Evolutionary conservation across 2,888 invertebrate species (phyloP).

Genomic region (Nebria brevicollis): DNA sequence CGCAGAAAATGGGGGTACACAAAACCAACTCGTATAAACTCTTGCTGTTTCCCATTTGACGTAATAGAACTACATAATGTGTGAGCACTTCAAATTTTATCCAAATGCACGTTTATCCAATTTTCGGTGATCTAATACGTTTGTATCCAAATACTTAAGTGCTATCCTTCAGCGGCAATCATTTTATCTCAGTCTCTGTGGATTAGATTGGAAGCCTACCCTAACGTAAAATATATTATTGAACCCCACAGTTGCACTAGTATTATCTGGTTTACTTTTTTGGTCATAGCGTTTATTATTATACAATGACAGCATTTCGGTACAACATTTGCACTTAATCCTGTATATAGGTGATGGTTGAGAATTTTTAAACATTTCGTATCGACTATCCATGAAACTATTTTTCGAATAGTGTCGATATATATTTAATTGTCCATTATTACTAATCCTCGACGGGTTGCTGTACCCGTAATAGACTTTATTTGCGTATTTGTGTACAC

Average conservation of each 20-base stretch:
- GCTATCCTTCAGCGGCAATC: background rate
- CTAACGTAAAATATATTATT: background rate
- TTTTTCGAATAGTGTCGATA: no score
- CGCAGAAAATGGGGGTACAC: background rate
- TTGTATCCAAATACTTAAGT: background rate
- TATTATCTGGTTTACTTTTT: background rate
- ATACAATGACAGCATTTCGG: no score
- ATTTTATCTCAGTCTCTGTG: background rate
- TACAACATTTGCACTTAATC: no score
- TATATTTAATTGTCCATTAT: no score
- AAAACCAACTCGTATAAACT: background rate
- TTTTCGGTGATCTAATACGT: background rate
- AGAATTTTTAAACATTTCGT: no score
- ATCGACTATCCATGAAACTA: no score
- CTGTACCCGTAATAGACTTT: background rate
- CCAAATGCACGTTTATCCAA: background rate
- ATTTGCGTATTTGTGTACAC: background rate
- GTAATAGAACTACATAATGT: background rate
- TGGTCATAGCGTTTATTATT: no score
- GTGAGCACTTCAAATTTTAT: background rate
- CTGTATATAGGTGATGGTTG: no score
- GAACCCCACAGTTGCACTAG: background rate
- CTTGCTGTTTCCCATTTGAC: background rate
- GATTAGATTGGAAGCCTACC: background rate
- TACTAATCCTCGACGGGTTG: no score